A percentile compares a stretch with the other conserved stretches of the same genome.
Evolutionary conservation across 2,113 vertebrate genomes (phyloP).

Genomic region (Cryptotis parvus): DNA sequence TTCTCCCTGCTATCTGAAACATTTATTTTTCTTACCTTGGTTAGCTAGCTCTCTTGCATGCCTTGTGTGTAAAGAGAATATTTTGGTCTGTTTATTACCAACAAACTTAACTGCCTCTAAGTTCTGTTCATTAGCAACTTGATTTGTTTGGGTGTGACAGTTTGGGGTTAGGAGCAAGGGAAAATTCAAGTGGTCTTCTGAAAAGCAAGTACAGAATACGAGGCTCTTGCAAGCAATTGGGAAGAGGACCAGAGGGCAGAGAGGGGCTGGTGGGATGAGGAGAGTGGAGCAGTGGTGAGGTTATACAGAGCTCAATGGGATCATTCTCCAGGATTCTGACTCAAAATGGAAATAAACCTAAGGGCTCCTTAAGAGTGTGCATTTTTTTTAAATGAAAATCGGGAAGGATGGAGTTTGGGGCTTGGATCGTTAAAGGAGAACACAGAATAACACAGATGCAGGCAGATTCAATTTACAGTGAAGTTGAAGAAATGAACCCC

Average conservation of each 20-base stretch:
- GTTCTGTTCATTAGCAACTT: constrained; percentile 18
- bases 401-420: not conserved
- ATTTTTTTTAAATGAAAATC: constrained; percentile 5
- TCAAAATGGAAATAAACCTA: constrained; percentile 46
- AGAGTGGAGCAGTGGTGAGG: not conserved
- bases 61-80: constrained; percentile 27
- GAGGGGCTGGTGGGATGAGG: not conserved
- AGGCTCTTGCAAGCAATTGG: not conserved
- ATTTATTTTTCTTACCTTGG: not conserved
- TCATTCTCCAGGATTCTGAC: not conserved
- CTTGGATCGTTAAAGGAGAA: not conserved
- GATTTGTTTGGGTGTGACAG: not conserved
- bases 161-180: not conserved
- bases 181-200: not conserved
- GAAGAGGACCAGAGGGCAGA: not conserved
- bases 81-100: constrained; percentile 12
- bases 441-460: not conserved
- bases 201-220: not conserved
- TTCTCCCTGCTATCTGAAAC: constrained; percentile 18
- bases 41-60: constrained; percentile 36
- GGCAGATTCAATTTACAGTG: not conserved
- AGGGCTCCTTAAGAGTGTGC: not conserved
- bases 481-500: not conserved
- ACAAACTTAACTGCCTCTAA: not conserved
- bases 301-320: not conserved